Base-by-base conservation (phyloP, 30 jellyfish, hydroid and myxozoan species). In the Aurelia sp. region DNA sequence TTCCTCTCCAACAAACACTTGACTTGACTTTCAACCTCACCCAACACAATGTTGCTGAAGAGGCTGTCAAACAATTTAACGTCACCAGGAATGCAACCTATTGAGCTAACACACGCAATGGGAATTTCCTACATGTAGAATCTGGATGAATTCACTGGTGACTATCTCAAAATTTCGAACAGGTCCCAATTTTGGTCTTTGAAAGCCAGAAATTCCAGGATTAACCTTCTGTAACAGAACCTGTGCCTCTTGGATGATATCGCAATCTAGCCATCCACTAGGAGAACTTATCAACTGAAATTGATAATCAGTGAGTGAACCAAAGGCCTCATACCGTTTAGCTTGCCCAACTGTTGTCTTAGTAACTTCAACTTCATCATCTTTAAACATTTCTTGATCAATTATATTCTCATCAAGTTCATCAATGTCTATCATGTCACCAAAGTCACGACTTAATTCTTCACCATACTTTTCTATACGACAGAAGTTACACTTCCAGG, bases 101-200 rank as follows among this genome's bases (percentile, higher is more conserved):
- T 55, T 48, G 87, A 76, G 87, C 87, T 76, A 35, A 76, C 74
- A 27, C 87, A 76, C 61, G 53, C 87, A 76, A 60, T 76, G 77
- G 13, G 74, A 48, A 60, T 76, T 58, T 35, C 87, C 87, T 19
- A 18, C 57, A 76, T 58, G 87, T 10, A 76, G 78, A 17, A 76
- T 76, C 74, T 76, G 76, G 57, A 76, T 76, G 80, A 55, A 76
- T 76, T 76, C 87, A 30, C 57, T 22, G 52, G 76, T 55, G 48
- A 61, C 87, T 3, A 61, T 61, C 13, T 76, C 76, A 61, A 76
- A 76, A 60, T 76, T 76, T 76, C 77, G 76, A 8, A 61, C 74
- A 4, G 87, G 76, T 60, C 87, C 87, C 9, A 76, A 60, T 48
- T 80, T 76, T 76, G 87, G 76, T 76, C 57, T 57, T 76, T 76